Evolutionary conservation across 2,113 vertebrate genomes (phyloP), one percentile per base, ranked within the genome.

Genomic region (Cavia porcellus): DNA sequence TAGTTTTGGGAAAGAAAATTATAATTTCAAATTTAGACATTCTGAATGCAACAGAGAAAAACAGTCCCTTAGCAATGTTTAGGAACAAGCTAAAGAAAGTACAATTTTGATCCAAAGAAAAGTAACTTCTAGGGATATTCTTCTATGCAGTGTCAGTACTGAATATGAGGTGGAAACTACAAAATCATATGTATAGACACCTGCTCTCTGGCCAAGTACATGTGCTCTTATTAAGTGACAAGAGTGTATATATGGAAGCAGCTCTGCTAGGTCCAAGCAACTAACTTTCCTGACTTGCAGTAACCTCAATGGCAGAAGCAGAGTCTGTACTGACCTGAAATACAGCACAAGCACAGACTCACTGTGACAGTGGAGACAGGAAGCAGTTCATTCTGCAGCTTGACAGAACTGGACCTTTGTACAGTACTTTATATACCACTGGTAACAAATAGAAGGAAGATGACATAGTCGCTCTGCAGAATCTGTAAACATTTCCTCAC

Each of bases 1-100:
- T 47, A 64, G 28, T 83, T 92, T 30, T 55, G 7, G n/a, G 50
- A 88, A 68, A 83, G 42, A 72, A 81, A 92, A 90, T 72, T 90
- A 52, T 81, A 61, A 81, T 81, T 92, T 90, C 62, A 90, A 86
- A 90, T 90, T 90, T 64, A 90, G 45, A 66, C 45, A 74, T 68
- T 93, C 17, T 93, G 35, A 90, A 72, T 28, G 15, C 22, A 70
- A 17, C 52, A 90, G 72, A 62, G 14, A 52, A 93, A 84, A 84
- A 62, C 8, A 84, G 42, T 90, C 22, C 45, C 32, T 59, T 88
- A 85, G 66, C 89, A 96, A 80, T 52, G 38, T 10, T 75, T 77
- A 89, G 45, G 62, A 64, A 47, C n/a, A 95, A 86, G 50, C 25
- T 52, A 87, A 86, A 86, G 38, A 79, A 59, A 42, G 24, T 86